Conservation (phyloP, 1,140 invertebrate species). For the Mya arenaria region DNA sequence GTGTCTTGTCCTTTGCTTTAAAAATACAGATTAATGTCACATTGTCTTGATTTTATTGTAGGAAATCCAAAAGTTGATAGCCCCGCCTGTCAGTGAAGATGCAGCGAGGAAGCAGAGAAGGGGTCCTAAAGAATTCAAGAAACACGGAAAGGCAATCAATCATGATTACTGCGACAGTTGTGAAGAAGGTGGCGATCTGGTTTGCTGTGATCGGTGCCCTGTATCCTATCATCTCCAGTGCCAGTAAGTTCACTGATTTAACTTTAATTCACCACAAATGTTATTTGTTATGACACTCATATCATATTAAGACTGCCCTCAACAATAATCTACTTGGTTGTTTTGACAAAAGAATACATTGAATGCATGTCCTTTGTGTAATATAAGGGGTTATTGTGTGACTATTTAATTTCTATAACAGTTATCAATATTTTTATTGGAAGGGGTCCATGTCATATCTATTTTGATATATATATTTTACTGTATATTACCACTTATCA, state of each 20-base stretch:
- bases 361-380: too few species aligned
- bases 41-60: slow-evolving; percentile 78
- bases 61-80: slow-evolving; percentile 94
- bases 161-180: slow-evolving; percentile 93
- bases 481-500: too few species aligned
- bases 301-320: neutral
- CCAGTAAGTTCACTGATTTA: slow-evolving; percentile 88
- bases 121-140: slow-evolving; percentile 88
- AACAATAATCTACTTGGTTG: too few species aligned
- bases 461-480: too few species aligned
- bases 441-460: too few species aligned
- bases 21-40: neutral
- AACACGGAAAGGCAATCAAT: slow-evolving; percentile 94
- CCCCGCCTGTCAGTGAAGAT: slow-evolving; percentile 90
- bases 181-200: slow-evolving; percentile 95
- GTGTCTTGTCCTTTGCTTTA: neutral
- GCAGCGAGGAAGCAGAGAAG: slow-evolving; percentile 80
- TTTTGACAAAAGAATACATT: too few species aligned
- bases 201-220: slow-evolving; percentile 97
- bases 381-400: neutral
- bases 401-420: neutral
- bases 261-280: too few species aligned
- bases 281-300: too few species aligned
- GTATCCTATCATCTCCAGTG: slow-evolving; percentile 96
- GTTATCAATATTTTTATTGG: neutral